Percentiles rank a stretch among this genome's conserved stretches.
Evolutionary conservation across 2,797 vertebrate genomes (phyloP).

Genomic region (Graptemys geographica): DNA sequence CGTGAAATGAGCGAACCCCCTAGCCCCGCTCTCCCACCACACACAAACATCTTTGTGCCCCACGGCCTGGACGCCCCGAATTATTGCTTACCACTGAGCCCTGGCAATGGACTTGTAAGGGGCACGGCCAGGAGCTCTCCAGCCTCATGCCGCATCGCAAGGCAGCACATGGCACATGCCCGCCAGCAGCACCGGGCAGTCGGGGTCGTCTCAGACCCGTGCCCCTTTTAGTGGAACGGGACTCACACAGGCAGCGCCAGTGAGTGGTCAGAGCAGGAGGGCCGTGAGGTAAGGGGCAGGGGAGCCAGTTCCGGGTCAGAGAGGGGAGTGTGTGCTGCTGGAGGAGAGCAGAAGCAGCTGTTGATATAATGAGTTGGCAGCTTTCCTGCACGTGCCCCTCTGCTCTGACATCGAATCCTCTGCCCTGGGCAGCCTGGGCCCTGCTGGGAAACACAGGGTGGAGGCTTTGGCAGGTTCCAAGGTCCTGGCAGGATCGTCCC

Average conservation of each 20-base stretch:
- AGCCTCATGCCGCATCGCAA: background rate
- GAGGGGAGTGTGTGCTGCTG: too few relatives aligned
- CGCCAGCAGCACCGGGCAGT: too few relatives aligned
- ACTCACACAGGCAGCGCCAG: too few relatives aligned
- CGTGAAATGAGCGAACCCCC: background rate
- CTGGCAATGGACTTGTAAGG: background rate
- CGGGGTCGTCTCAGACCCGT: background rate
- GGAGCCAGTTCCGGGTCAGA: background rate
- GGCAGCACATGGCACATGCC: too few relatives aligned
- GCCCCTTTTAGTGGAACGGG: too few relatives aligned
- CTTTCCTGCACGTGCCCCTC: too few relatives aligned
- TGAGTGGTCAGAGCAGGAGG: too few relatives aligned
- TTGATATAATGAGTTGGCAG: too few relatives aligned
- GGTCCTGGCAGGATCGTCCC: background rate
- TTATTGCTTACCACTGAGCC: background rate
- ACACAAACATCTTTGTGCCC: background rate
- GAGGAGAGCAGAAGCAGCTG: background rate
- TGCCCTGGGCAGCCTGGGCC: background rate
- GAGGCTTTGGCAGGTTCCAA: background rate
- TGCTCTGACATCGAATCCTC: background rate
- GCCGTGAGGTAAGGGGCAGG: background rate
- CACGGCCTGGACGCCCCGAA: too few relatives aligned
- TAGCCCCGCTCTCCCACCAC: background rate
- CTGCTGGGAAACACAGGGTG: background rate
- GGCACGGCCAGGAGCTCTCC: too few relatives aligned